Conservation (phyloP, 2,888 invertebrate species). For the Thera britannica region DNA sequence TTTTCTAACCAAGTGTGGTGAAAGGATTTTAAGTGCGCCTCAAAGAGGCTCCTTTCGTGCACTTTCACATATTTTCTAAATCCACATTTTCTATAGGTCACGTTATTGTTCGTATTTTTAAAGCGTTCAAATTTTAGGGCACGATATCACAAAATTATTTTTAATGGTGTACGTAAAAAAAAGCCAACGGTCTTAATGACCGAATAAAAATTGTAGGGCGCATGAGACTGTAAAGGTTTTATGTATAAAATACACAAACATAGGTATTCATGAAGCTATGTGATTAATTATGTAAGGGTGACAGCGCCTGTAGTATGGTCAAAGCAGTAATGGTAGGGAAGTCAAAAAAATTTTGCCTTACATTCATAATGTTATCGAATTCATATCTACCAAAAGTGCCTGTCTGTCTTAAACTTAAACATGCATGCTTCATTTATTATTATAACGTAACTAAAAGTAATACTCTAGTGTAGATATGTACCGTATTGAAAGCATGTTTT, state of each 20-base stretch:
- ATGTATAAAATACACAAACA: conserved; percentile 36
- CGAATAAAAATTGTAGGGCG: conserved; percentile 39
- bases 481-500: too few relatives aligned
- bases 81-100: background rate
- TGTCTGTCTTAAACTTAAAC: too few relatives aligned
- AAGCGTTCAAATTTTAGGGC: conserved; percentile 27
- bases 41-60: too few relatives aligned
- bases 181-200: conserved; percentile 20
- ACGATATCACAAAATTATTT: conserved; percentile 38
- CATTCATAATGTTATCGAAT: too few relatives aligned
- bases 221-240: conserved; percentile 38
- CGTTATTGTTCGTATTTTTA: conserved; percentile 19
- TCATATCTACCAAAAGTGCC: too few relatives aligned
- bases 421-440: too few relatives aligned
- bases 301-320: background rate
- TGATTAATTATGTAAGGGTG: conserved; percentile 36
- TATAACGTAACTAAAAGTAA: too few relatives aligned
- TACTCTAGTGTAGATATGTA: too few relatives aligned
- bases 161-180: conserved; percentile 40
- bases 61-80: too few relatives aligned
- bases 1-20: too few relatives aligned
- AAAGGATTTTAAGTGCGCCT: too few relatives aligned
- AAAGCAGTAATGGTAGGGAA: background rate
- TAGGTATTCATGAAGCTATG: conserved; percentile 32
- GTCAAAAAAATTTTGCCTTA: too few relatives aligned